phyloP scores from a whole-genome alignment of 2,797 vertebrate genomes.

The Nannoperca australis region DNA sequence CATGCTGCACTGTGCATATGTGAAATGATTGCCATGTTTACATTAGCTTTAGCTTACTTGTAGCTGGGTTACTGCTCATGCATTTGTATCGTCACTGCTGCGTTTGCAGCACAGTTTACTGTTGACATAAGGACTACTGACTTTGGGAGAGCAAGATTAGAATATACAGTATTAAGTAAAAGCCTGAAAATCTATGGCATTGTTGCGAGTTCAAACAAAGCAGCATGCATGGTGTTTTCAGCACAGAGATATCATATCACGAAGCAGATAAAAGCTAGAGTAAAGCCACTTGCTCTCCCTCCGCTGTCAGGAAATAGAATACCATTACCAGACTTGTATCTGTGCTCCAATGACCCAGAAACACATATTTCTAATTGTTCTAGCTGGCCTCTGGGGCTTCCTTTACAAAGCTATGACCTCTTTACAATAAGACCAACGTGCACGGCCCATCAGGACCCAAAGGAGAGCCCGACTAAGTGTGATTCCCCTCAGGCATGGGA shows the following conservation, averaged over 20 bases:
- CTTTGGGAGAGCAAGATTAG: constrained; percentile 55
- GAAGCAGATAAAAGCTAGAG: constrained; percentile 56
- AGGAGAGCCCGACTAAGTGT: constrained; percentile 50
- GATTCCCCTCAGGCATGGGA: constrained; percentile 63
- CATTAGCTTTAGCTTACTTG: constrained; percentile 53
- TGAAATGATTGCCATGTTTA: constrained; percentile 64
- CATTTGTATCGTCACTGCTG: constrained; percentile 48
- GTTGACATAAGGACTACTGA: constrained; percentile 66
- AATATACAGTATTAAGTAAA: constrained; percentile 57
- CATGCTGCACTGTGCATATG: constrained; percentile 44
- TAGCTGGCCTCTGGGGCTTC: constrained; percentile 69
- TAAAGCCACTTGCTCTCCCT: constrained; percentile 54
- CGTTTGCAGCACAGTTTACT: constrained; percentile 63
- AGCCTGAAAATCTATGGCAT: constrained; percentile 48
- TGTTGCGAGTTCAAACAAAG: constrained; percentile 54
- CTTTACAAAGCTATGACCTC: constrained; percentile 72
- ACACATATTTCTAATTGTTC: constrained; percentile 84
- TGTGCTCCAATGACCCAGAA: constrained; percentile 82
- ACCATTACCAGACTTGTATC: constrained; percentile 59
- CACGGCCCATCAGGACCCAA: constrained; percentile 60
- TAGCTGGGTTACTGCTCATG: constrained; percentile 52
- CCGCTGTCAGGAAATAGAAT: constrained; percentile 55
- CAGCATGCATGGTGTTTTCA: constrained; percentile 29
- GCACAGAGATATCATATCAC: constrained; percentile 36
- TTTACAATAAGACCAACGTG: constrained; percentile 68